These are phyloP conservation scores for Perognathus longimembris DNA, from an alignment of 2,113 vertebrate species.

Conservation along the genomic window DNA sequence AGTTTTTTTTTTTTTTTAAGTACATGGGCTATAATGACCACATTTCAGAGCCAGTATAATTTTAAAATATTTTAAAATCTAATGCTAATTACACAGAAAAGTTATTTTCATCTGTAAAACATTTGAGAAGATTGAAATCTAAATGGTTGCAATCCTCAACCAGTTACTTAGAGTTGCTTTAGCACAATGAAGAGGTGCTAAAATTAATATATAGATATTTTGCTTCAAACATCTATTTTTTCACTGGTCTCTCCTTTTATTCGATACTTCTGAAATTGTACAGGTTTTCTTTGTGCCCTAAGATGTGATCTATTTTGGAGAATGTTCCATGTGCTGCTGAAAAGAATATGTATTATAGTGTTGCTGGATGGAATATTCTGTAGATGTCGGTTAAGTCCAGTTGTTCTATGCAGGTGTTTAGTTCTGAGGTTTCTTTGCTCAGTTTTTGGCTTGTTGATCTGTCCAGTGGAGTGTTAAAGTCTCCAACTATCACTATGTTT, in stretches of 20 bases:
- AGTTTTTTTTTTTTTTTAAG: background rate
- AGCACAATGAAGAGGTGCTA: background rate
- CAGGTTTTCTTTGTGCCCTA: no score
- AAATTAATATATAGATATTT: background rate
- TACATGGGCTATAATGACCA: background rate
- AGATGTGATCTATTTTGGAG: no score
- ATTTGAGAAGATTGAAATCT: background rate
- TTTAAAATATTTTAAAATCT: background rate
- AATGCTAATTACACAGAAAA: background rate
- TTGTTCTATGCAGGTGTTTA: no score
- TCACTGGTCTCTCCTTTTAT: background rate
- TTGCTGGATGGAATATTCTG: no score
- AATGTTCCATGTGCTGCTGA: no score
- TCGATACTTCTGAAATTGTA: no score
- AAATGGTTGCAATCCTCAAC: background rate
- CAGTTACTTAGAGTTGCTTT: background rate
- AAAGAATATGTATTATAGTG: no score
- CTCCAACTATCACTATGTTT: no score
- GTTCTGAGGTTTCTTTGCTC: no score
- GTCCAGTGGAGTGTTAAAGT: no score
- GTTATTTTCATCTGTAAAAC: background rate
- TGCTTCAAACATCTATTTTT: background rate
- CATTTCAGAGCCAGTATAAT: background rate
- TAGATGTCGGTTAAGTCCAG: no score
- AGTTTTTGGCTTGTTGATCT: no score